phyloP scores from a whole-genome alignment of 1,140 invertebrate species.

The Diorhabda elongata region DNA sequence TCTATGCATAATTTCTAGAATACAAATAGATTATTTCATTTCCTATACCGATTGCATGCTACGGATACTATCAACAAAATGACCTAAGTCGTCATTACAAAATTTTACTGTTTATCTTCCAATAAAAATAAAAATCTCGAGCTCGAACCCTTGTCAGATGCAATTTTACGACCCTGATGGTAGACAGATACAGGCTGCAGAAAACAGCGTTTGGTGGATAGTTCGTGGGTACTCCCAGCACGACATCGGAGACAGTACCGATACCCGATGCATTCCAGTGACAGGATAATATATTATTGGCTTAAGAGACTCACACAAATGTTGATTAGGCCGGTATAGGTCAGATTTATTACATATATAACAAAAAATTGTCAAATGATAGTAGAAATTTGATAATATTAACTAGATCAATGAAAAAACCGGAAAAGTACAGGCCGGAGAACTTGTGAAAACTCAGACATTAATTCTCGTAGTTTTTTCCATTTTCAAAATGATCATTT shows the following conservation, averaged over 20 bases:
- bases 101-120: background rate
- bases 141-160: background rate
- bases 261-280: background rate
- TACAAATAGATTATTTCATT: too few relatives aligned
- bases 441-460: too few relatives aligned
- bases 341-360: too few relatives aligned
- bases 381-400: too few relatives aligned
- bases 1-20: too few relatives aligned
- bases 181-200: conserved; percentile 1
- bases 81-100: background rate
- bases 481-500: too few relatives aligned
- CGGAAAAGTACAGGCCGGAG: too few relatives aligned
- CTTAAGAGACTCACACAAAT: background rate
- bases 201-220: background rate
- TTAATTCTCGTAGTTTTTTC: too few relatives aligned
- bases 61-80: background rate
- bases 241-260: conserved; percentile 1
- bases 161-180: background rate
- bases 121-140: background rate
- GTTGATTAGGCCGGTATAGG: background rate
- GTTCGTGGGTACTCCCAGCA: background rate
- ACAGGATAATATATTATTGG: background rate
- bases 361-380: too few relatives aligned
- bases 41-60: background rate
- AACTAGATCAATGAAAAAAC: too few relatives aligned